Conservation (phyloP, 2,888 invertebrate species). For the Nemurella pictetii region DNA sequence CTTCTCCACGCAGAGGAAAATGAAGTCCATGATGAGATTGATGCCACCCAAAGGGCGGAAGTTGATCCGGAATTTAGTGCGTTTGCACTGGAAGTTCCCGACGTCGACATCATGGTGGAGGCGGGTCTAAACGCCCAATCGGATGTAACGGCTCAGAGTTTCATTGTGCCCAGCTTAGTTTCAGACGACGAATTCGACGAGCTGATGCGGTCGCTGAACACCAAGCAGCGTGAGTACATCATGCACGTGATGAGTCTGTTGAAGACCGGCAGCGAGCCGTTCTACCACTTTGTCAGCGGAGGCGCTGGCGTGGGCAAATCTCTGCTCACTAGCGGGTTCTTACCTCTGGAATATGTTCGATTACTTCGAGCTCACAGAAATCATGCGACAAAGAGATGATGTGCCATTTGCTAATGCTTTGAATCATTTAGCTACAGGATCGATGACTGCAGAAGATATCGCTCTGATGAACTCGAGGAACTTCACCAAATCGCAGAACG, state of each 20-base stretch:
- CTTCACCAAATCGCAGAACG: not conserved
- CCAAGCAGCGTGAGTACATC: conserved; percentile 39
- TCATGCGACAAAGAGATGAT: conserved; percentile 47
- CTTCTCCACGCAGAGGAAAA: not conserved
- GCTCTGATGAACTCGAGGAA: conserved; percentile 35
- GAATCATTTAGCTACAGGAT: conserved; percentile 44
- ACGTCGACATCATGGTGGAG: not conserved
- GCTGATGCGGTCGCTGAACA: conserved; percentile 41
- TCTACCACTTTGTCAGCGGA: conserved; percentile 44
- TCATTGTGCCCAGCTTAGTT: conserved; percentile 36
- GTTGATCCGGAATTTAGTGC: not conserved
- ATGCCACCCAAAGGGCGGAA: not conserved
- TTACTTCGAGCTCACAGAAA: conserved; percentile 46
- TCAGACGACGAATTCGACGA: conserved; percentile 36
- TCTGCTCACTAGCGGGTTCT: conserved; percentile 38
- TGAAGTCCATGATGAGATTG: conserved; percentile 6
- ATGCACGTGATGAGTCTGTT: conserved; percentile 39
- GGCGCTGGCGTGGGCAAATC: conserved; percentile 48
- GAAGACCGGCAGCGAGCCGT: conserved; percentile 38
- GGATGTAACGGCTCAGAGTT: not conserved
- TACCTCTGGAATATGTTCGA: conserved; percentile 43
- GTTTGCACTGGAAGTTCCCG: not conserved
- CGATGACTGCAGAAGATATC: conserved; percentile 43
- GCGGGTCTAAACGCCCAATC: not conserved
- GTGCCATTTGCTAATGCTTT: conserved; percentile 44